Evolutionary conservation across 2,797 vertebrate species (phyloP).

Genomic region (Atherinosoma microstoma): DNA sequence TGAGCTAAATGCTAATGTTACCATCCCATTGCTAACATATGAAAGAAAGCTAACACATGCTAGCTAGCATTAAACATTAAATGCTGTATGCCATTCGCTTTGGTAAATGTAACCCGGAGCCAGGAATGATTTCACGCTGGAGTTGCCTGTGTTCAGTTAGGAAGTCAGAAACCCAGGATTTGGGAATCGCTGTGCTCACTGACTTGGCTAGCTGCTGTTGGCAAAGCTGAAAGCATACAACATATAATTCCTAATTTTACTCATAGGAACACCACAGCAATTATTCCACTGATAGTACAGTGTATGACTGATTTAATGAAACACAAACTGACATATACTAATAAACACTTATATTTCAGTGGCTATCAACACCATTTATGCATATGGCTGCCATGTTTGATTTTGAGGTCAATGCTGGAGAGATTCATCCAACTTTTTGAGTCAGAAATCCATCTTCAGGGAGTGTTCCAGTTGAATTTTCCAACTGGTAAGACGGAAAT

Average conservation of each 20-base stretch:
- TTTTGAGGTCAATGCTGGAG: neutral
- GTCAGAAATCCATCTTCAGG: neutral
- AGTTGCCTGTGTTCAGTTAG: neutral
- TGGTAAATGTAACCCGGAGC: neutral
- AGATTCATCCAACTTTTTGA: neutral
- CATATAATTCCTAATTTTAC: neutral
- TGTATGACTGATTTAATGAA: neutral
- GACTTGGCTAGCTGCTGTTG: neutral
- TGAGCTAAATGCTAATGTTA: neutral
- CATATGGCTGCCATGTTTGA: neutral
- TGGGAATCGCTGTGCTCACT: neutral
- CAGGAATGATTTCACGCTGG: neutral
- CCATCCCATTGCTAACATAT: neutral
- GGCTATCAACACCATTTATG: neutral
- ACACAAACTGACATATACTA: neutral
- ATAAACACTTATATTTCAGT: neutral
- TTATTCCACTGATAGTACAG: neutral
- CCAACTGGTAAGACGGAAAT: neutral
- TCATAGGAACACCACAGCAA: neutral
- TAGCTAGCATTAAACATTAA: neutral
- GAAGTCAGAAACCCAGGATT: constrained; percentile 1
- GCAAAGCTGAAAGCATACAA: neutral
- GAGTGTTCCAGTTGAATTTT: neutral
- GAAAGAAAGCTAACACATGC: neutral
- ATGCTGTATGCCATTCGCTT: neutral